Percentiles rank a stretch among this genome's conserved stretches.
Conservation (phyloP, 2,113 vertebrate species). For the Galeopterus variegatus region DNA sequence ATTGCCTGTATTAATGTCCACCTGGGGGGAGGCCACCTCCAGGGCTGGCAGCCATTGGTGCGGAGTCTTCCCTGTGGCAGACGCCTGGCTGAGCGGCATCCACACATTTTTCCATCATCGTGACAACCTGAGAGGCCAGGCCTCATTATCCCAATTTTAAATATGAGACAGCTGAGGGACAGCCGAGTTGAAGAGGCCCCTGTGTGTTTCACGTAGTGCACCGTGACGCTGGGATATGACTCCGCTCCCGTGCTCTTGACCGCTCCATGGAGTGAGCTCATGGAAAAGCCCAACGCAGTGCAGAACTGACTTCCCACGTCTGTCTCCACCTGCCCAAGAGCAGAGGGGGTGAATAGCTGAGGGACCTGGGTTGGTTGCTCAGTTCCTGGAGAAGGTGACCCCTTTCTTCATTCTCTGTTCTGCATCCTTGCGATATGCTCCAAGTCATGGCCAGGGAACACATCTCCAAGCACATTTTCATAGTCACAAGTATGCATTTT, state of each 20-base stretch:
- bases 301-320: fast-evolving
- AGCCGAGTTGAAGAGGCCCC: too few relatives aligned
- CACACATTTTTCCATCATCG: neutral
- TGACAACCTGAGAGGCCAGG: neutral
- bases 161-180: neutral
- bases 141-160: neutral
- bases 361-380: fast-evolving
- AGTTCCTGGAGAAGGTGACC: neutral
- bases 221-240: neutral
- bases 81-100: too few relatives aligned
- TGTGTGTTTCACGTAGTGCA: fast-evolving
- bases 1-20: fast-evolving
- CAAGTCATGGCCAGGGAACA: fast-evolving
- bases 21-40: too few relatives aligned
- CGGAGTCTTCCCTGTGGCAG: neutral
- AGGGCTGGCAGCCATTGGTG: fast-evolving
- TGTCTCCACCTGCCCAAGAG: neutral
- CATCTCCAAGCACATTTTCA: neutral
- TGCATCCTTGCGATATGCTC: fast-evolving
- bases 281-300: fast-evolving
- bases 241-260: fast-evolving
- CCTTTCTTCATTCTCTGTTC: fast-evolving
- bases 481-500: neutral
- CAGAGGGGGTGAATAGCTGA: fast-evolving
- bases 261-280: neutral